phyloP scores from a whole-genome alignment of 2,888 invertebrate genomes.

The Autographa gamma region DNA sequence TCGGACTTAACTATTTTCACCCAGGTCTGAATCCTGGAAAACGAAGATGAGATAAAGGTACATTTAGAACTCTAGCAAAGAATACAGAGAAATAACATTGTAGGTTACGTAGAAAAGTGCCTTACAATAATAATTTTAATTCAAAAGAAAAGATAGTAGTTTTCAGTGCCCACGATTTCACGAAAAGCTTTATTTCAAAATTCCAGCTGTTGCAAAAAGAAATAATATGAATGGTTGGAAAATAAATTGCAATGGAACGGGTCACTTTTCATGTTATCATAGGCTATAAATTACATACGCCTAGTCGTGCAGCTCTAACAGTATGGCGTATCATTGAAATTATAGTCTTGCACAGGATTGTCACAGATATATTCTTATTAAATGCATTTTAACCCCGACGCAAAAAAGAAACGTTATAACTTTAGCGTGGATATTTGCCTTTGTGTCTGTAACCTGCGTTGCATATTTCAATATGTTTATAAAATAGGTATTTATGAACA shows the following conservation, averaged over 20 bases:
- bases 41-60: no score
- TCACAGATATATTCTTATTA: background rate
- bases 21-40: no score
- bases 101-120: no score
- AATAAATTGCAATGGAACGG: conserved; percentile 51
- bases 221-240: conserved; percentile 36
- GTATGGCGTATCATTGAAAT: conserved; percentile 29
- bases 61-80: no score
- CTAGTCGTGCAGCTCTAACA: conserved; percentile 29
- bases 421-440: background rate
- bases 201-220: conserved; percentile 19
- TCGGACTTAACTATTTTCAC: background rate
- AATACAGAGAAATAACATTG: no score
- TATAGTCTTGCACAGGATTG: conserved; percentile 32
- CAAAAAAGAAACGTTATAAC: no score
- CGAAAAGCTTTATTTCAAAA: conserved; percentile 17
- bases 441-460: no score
- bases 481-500: no score
- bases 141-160: no score
- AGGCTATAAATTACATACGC: conserved; percentile 50
- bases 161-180: background rate
- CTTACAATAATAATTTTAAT: no score
- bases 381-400: background rate
- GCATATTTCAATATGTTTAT: no score
- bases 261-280: conserved; percentile 59